These are phyloP conservation scores for Morbakka virulenta DNA, from an alignment of 30 jellyfish, hydroid and myxozoan genomes.

Conservation along the genomic window DNA sequence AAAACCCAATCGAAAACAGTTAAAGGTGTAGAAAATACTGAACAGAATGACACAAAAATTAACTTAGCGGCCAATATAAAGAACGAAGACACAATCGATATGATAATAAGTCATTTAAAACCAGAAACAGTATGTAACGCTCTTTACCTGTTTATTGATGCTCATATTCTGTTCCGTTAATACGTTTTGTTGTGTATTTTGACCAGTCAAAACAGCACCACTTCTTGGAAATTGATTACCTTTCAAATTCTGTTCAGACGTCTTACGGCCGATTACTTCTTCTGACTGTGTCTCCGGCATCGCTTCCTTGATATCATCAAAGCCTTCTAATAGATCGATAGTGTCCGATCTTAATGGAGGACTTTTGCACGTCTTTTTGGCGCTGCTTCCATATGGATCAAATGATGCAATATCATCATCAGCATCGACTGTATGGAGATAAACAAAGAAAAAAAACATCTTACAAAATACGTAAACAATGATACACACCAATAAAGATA, in stretches of 20 bases:
- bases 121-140: too few relatives aligned
- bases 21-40: too few relatives aligned
- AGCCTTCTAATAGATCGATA: constrained; percentile 7
- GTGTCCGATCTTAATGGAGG: constrained; percentile 28
- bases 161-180: not conserved
- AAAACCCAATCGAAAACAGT: too few relatives aligned
- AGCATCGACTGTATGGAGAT: constrained; percentile 88
- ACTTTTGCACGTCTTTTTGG: not conserved
- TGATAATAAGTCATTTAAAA: too few relatives aligned
- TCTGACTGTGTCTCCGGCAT: not conserved
- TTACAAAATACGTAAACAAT: too few relatives aligned
- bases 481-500: too few relatives aligned
- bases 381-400: constrained; percentile 74
- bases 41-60: too few relatives aligned
- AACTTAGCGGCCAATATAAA: too few relatives aligned
- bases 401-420: constrained; percentile 79
- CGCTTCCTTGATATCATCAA: constrained; percentile 5
- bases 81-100: too few relatives aligned
- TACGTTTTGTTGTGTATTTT: not conserved
- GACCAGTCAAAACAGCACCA: constrained; percentile 32
- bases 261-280: not conserved
- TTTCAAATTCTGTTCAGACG: constrained; percentile 9
- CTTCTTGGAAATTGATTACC: constrained; percentile 31
- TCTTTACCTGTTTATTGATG: too few relatives aligned
- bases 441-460: too few relatives aligned